A percentile compares a stretch with the other conserved stretches of the same genome.
Evolutionary conservation across 2,888 invertebrate species (phyloP).

Genomic region (Cosmorhoe ocellata): DNA sequence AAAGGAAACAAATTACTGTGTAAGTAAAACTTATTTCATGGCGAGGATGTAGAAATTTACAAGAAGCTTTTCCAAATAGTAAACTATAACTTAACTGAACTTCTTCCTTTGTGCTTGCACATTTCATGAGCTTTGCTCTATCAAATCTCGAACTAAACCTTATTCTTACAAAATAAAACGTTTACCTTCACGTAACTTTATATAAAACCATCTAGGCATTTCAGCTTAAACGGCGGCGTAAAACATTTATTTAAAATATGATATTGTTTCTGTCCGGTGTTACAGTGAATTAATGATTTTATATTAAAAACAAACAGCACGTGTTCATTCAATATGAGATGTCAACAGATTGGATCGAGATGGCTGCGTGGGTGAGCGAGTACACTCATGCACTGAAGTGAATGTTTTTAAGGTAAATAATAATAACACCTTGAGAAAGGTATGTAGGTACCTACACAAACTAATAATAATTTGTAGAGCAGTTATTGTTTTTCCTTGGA

Average conservation of each 20-base stretch:
- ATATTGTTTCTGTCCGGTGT: slow-evolving; percentile 30
- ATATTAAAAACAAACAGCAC: slow-evolving; percentile 66
- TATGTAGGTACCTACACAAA: no score
- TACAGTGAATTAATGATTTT: slow-evolving; percentile 42
- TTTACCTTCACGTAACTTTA: not conserved
- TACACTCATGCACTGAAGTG: slow-evolving; percentile 44
- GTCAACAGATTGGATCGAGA: slow-evolving; percentile 64
- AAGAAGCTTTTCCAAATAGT: no score
- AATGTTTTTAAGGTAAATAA: slow-evolving; percentile 2
- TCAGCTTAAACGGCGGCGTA: slow-evolving; percentile 8
- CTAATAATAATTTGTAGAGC: no score
- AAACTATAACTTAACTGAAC: no score
- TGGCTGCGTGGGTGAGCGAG: slow-evolving; percentile 52
- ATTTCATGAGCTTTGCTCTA: no score
- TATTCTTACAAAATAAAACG: not conserved
- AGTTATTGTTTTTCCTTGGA: no score
- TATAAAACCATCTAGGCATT: not conserved
- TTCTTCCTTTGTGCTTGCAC: no score
- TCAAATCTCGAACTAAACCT: no score
- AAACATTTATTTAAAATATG: slow-evolving; percentile 21
- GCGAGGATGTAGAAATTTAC: no score
- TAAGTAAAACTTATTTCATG: no score
- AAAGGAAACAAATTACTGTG: no score
- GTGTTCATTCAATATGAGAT: slow-evolving; percentile 62
- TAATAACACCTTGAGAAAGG: not conserved